phyloP scores from a whole-genome alignment of 2,888 invertebrate genomes.

The Protodeltote pygarga region DNA sequence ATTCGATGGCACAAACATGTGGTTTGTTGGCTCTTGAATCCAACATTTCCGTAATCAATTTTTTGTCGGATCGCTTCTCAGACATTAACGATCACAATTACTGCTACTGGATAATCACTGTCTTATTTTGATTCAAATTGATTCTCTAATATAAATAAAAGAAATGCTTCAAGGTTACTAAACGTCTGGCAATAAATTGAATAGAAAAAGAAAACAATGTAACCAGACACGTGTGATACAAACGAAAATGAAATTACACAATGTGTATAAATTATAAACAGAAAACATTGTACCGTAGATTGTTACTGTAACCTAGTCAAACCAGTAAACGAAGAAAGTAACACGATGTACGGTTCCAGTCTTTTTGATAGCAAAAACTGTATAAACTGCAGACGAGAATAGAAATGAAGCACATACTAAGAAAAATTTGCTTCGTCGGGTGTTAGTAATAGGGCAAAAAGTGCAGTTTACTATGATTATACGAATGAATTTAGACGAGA shows the following conservation, averaged over 20 bases:
- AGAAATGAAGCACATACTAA: constrained; percentile 31
- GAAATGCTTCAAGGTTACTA: constrained; percentile 3
- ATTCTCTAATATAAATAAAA: constrained; percentile 16
- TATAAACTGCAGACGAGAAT: constrained; percentile 29
- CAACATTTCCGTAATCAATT: constrained; percentile 38
- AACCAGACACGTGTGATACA: not conserved
- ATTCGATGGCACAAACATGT: constrained; percentile 40
- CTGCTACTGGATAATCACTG: constrained; percentile 14
- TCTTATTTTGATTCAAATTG: constrained; percentile 2
- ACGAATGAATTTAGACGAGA: constrained; percentile 37
- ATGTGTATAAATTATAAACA: constrained; percentile 1
- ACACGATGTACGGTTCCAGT: constrained; percentile 1
- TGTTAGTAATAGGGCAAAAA: constrained; percentile 27
- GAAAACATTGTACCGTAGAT: constrained; percentile 2
- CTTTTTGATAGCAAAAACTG: constrained; percentile 13
- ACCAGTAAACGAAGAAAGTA: constrained; percentile 5
- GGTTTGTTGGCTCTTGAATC: constrained; percentile 15
- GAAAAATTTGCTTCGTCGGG: constrained; percentile 34
- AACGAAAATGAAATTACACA: constrained; percentile 7
- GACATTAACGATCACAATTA: constrained; percentile 25
- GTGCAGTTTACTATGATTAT: constrained; percentile 20
- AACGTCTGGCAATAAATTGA: not conserved
- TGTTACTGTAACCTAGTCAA: not conserved
- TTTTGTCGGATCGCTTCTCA: constrained; percentile 26
- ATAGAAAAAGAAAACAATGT: constrained; percentile 1